Percentiles rank a stretch among this genome's conserved stretches.
phyloP scores from a whole-genome alignment of 2,888 invertebrate genomes.

The Acrocyrtus sp. region DNA sequence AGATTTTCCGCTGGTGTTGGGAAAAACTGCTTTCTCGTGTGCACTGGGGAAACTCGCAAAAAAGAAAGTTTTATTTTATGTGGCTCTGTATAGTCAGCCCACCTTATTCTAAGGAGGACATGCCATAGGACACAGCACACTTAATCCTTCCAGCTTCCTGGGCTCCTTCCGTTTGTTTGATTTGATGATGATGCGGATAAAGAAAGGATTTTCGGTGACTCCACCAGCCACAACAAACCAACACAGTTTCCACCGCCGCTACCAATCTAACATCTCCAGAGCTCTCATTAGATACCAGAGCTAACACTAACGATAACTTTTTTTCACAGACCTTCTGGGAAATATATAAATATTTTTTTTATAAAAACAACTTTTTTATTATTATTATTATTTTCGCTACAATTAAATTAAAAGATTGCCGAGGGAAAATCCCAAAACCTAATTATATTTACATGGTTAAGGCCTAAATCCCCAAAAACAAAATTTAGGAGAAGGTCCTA shows the following conservation, averaged over 20 bases:
- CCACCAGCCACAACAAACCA: no score
- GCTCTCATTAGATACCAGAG: no score
- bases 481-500: no score
- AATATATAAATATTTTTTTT: not conserved
- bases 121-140: not conserved
- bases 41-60: not conserved
- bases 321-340: no score
- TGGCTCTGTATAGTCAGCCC: not conserved
- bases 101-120: not conserved
- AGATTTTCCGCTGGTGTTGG: not conserved
- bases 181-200: not conserved
- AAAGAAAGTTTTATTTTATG: not conserved
- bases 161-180: not conserved
- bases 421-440: not conserved
- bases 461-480: no score
- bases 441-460: not conserved
- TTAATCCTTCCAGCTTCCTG: not conserved
- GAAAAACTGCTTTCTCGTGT: constrained; percentile 5
- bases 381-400: not conserved
- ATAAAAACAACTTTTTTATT: not conserved
- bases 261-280: no score
- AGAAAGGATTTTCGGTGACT: no score
- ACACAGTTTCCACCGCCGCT: no score
- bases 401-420: not conserved
- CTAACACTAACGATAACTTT: no score